A percentile compares a stretch with the other conserved stretches of the same genome.
Evolutionary conservation across 1,140 invertebrate species (phyloP).

Genomic region (Drosophila takahashii): DNA sequence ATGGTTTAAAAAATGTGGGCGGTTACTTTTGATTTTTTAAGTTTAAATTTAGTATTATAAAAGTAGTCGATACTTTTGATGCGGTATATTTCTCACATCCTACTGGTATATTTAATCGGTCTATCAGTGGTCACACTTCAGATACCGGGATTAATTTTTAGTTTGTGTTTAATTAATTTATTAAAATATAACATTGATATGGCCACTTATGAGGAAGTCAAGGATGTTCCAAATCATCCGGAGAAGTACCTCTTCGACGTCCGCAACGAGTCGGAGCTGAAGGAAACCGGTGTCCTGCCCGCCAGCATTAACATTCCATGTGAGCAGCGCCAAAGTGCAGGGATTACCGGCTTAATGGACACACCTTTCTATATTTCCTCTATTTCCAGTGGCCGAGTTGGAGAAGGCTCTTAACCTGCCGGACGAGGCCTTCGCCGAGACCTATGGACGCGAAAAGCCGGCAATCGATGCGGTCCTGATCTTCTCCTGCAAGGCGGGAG

Average conservation of each 20-base stretch:
- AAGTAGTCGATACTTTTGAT: not conserved
- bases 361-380: not conserved
- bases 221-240: slow-evolving; percentile 84
- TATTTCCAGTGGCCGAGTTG: slow-evolving; percentile 85
- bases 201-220: slow-evolving; percentile 86
- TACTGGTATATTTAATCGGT: slow-evolving; percentile 5
- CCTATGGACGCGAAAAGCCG: slow-evolving; percentile 85
- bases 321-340: slow-evolving; percentile 78
- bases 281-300: slow-evolving; percentile 88
- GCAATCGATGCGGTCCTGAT: slow-evolving; percentile 85
- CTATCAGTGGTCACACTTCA: slow-evolving; percentile 26
- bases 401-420: slow-evolving; percentile 85
- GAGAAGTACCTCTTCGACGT: slow-evolving; percentile 88
- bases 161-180: slow-evolving; percentile 5
- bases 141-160: slow-evolving; percentile 28
- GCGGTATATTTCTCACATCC: not conserved
- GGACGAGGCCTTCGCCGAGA: slow-evolving; percentile 85
- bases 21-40: too few species aligned
- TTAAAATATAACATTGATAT: slow-evolving; percentile 21
- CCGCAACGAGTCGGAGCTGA: slow-evolving; percentile 88
- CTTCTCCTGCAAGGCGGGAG: slow-evolving; percentile 86
- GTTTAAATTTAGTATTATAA: not conserved
- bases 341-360: slow-evolving; percentile 19
- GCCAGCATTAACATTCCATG: slow-evolving; percentile 90
- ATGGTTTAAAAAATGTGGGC: too few species aligned